These are phyloP conservation scores for Indicator indicator DNA, from an alignment of 2,113 vertebrate genomes.

Conservation along the genomic window DNA sequence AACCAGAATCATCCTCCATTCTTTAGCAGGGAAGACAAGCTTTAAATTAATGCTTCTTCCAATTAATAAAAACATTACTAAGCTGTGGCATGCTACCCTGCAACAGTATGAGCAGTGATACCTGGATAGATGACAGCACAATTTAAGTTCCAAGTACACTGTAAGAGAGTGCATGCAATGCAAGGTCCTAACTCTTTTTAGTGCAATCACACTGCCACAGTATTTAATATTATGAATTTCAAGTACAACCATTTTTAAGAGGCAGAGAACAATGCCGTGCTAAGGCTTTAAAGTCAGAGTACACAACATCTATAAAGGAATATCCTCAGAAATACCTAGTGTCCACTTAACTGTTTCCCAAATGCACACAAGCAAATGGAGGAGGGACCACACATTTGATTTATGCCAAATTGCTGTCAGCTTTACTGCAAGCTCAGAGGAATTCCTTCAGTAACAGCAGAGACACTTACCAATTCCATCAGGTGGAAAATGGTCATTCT, in stretches of 20 bases:
- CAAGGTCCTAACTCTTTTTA: background rate
- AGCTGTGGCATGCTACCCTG: background rate
- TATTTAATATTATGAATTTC: background rate
- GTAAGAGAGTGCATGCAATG: background rate
- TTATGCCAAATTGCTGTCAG: background rate
- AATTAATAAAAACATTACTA: constrained; percentile 14
- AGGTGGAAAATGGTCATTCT: constrained; percentile 91
- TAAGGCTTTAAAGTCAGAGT: background rate
- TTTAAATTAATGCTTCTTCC: constrained; percentile 3
- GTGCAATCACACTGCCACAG: background rate
- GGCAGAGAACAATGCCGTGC: background rate
- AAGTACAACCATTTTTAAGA: background rate
- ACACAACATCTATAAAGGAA: background rate
- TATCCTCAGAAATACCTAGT: background rate
- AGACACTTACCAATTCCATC: constrained; percentile 92
- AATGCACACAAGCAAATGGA: background rate
- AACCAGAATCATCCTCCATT: background rate
- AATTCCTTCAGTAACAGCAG: background rate
- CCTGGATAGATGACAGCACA: background rate
- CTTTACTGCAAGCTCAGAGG: background rate
- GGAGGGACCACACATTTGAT: background rate
- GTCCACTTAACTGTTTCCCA: background rate
- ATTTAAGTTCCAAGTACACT: background rate
- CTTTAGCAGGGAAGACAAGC: background rate
- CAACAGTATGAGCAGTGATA: background rate